Conservation (phyloP, 1,140 invertebrate species). For the Leucophenga varia region DNA sequence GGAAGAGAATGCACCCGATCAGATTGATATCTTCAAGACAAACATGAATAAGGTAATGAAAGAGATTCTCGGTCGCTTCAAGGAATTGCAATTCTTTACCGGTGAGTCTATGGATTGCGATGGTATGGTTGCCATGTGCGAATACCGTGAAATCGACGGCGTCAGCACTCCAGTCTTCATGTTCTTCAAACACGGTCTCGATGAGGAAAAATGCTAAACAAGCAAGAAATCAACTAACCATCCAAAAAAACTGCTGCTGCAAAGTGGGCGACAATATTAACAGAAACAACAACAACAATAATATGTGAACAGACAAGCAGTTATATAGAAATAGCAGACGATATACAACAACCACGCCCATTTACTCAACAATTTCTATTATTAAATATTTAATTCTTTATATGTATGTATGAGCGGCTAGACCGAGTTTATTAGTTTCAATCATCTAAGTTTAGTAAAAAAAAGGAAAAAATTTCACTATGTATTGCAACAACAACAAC, state of each 20-base stretch:
- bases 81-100: slow-evolving; percentile 92
- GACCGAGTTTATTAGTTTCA: too few species aligned
- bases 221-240: background rate
- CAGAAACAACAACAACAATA: background rate
- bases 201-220: slow-evolving; percentile 89
- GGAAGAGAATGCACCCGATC: slow-evolving; percentile 75
- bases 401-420: too few species aligned
- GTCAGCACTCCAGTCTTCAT: slow-evolving; percentile 82
- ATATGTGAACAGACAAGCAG: slow-evolving; percentile 3
- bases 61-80: slow-evolving; percentile 87
- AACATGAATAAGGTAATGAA: slow-evolving; percentile 97
- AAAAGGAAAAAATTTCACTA: too few species aligned
- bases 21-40: slow-evolving; percentile 85
- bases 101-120: slow-evolving; percentile 94
- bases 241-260: too few species aligned
- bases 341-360: too few species aligned
- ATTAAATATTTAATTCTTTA: too few species aligned
- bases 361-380: too few species aligned
- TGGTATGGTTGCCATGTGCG: slow-evolving; percentile 88
- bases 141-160: slow-evolving; percentile 88
- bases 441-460: too few species aligned
- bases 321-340: background rate
- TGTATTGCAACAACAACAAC: too few species aligned
- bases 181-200: slow-evolving; percentile 94
- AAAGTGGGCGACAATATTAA: slow-evolving; percentile 1